Evolutionary conservation across 2,888 invertebrate species (phyloP).

Genomic region (Siphlonurus alternatus): DNA sequence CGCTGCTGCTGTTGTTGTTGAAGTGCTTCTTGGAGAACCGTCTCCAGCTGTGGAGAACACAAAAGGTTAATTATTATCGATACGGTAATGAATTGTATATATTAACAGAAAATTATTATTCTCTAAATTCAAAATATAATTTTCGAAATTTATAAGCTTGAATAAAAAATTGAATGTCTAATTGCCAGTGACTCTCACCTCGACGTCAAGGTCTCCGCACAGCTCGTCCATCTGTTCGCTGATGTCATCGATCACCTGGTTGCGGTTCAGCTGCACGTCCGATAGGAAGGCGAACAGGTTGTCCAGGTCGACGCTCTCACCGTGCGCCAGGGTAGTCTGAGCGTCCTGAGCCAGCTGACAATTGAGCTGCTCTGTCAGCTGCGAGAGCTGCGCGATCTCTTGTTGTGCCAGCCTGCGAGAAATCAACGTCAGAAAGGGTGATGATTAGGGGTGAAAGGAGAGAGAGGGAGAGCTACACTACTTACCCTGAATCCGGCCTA

Average conservation of each 20-base stretch:
- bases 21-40: slow-evolving; percentile 43
- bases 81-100: background rate
- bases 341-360: slow-evolving; percentile 32
- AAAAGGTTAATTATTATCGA: background rate
- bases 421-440: background rate
- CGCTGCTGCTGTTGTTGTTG: slow-evolving; percentile 27
- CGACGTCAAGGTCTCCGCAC: slow-evolving; percentile 64
- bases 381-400: slow-evolving; percentile 50
- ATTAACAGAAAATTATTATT: background rate
- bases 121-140: too few species aligned
- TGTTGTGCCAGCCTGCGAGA: slow-evolving; percentile 43
- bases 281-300: slow-evolving; percentile 80
- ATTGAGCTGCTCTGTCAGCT: slow-evolving; percentile 55
- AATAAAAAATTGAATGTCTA: too few species aligned
- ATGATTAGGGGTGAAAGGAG: too few species aligned
- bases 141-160: too few species aligned
- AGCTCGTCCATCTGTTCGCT: slow-evolving; percentile 70
- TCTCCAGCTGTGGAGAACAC: slow-evolving; percentile 32
- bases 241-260: slow-evolving; percentile 61
- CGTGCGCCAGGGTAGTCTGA: slow-evolving; percentile 14
- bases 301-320: slow-evolving; percentile 71
- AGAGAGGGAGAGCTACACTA: too few species aligned
- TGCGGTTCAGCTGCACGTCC: slow-evolving; percentile 48
- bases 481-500: background rate
- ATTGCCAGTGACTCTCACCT: too few species aligned